Evolutionary conservation across 2,797 vertebrate species (phyloP).

Genomic region (Lithobates sylvaticus): DNA sequence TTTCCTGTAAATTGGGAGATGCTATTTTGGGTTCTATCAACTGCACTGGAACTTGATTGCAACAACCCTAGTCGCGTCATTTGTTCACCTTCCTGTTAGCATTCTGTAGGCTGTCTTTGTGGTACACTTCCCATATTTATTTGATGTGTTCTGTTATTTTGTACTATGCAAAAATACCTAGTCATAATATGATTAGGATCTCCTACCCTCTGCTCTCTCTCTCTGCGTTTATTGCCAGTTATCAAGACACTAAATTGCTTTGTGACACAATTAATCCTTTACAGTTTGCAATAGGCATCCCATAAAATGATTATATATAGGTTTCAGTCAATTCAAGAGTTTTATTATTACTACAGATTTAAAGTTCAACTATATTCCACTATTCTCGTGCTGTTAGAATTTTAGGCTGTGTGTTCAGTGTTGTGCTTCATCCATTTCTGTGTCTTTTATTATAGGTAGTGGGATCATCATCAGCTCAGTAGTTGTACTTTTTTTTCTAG

Average conservation of each 20-base stretch:
- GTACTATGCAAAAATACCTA: not conserved
- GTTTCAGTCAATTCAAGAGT: not conserved
- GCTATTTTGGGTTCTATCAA: not conserved
- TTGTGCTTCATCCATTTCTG: too few species aligned
- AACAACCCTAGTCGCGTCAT: not conserved
- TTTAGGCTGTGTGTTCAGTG: too few species aligned
- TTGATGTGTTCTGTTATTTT: not conserved
- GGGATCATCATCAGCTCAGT: too few species aligned
- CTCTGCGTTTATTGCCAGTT: not conserved
- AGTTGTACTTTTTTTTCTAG: too few species aligned
- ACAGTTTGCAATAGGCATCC: not conserved
- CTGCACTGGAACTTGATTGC: not conserved
- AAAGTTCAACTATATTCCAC: not conserved
- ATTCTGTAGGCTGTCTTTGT: not conserved
- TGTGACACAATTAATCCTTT: not conserved
- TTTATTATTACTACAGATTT: not conserved
- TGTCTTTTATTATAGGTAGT: too few species aligned
- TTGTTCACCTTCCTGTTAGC: constrained; percentile 5
- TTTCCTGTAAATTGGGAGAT: not conserved
- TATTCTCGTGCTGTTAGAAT: too few species aligned
- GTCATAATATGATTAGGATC: not conserved
- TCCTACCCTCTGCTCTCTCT: not conserved
- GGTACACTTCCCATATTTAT: not conserved
- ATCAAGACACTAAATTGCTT: not conserved
- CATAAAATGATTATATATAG: not conserved